phyloP scores from a whole-genome alignment of 2,797 vertebrate species.

The Xiphorhynchus erythropygius region DNA sequence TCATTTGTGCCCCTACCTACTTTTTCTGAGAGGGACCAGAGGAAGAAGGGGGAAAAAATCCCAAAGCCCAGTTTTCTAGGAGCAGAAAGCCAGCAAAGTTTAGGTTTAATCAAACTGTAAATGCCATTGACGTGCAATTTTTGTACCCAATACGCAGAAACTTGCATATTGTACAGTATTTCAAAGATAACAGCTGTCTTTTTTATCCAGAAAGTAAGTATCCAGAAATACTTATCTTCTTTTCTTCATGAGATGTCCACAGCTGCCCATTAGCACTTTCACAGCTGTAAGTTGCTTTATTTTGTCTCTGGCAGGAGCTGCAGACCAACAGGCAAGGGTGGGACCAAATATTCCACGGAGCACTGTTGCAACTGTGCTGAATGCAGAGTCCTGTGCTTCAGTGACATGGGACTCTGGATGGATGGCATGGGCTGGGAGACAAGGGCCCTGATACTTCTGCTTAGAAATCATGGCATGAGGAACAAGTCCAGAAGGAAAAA shows the following conservation, averaged over 20 bases:
- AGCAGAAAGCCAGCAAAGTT: neutral
- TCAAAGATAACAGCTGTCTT: neutral
- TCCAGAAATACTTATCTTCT: neutral
- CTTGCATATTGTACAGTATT: neutral
- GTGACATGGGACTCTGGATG: rapidly evolving
- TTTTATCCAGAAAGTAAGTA: neutral
- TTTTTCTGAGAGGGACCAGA: neutral
- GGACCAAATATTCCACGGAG: neutral
- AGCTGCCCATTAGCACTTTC: neutral
- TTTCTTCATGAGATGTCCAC: neutral
- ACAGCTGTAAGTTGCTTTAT: rapidly evolving
- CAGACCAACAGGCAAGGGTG: neutral
- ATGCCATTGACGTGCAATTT: neutral
- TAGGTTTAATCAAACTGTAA: neutral
- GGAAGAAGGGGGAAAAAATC: neutral
- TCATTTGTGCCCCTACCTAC: neutral
- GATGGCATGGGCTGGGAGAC: neutral
- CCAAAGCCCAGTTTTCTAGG: neutral
- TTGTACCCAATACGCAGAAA: neutral
- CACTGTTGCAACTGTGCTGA: neutral
- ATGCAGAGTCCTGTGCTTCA: neutral
- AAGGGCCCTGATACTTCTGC: neutral
- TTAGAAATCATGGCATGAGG: neutral
- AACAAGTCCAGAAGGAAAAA: neutral
- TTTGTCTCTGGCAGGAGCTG: neutral